phyloP scores from a whole-genome alignment of 2,113 vertebrate species.

The Stictonetta naevosa region DNA sequence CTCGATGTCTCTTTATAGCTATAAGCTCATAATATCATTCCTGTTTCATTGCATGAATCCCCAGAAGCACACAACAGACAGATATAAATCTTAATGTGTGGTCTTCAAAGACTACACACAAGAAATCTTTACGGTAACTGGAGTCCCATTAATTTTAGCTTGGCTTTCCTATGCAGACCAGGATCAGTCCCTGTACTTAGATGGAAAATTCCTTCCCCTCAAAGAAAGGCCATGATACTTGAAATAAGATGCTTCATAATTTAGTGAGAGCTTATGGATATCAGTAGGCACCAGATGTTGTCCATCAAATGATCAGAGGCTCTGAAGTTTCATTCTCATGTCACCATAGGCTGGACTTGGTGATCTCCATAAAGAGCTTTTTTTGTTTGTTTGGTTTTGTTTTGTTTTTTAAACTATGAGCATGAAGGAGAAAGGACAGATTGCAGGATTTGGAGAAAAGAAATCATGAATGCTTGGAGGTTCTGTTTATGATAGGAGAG shows the following conservation, averaged over 20 bases:
- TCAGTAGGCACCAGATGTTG: background rate
- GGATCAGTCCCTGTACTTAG: background rate
- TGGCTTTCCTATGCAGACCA: background rate
- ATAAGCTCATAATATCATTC: background rate
- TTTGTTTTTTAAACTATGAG: no score
- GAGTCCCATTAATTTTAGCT: background rate
- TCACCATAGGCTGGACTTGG: background rate
- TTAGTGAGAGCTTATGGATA: background rate
- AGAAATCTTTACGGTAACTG: background rate
- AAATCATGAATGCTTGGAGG: background rate
- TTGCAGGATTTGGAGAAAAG: background rate
- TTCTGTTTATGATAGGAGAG: background rate
- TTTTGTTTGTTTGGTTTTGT: background rate
- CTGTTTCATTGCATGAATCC: background rate
- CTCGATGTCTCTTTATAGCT: background rate
- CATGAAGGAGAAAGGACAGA: background rate
- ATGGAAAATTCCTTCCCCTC: conserved; percentile 17
- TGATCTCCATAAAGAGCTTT: background rate
- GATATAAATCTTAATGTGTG: background rate
- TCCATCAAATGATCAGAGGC: background rate
- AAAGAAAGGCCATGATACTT: background rate
- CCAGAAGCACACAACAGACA: rapidly evolving
- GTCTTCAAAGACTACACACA: rapidly evolving
- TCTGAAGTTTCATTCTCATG: background rate
- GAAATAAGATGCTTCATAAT: conserved; percentile 36